A percentile compares a stretch with the other conserved stretches of the same genome.
Conservation (phyloP, 2,888 invertebrate species). For the Mythimna impura region DNA sequence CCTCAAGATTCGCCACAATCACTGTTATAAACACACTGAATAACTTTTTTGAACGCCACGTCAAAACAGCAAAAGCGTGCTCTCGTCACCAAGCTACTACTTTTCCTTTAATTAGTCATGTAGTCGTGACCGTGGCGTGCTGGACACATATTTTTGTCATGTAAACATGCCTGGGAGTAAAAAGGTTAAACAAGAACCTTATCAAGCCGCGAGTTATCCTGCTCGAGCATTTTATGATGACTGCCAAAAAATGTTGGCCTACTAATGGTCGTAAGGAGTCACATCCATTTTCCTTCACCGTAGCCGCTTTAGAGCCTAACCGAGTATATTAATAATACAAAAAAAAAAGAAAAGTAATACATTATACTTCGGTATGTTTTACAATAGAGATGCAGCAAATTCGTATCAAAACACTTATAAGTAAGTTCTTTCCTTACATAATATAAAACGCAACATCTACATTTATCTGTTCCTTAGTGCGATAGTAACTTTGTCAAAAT, state of each 20-base stretch:
- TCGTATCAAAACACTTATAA: slow-evolving; percentile 50
- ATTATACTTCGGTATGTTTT: slow-evolving; percentile 26
- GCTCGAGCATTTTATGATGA: neutral
- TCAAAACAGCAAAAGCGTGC: too few species aligned
- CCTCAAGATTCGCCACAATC: too few species aligned
- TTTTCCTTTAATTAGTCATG: too few species aligned
- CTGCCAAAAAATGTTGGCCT: neutral
- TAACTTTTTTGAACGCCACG: too few species aligned
- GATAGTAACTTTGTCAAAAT: neutral
- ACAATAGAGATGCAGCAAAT: slow-evolving; percentile 35
- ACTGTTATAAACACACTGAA: too few species aligned
- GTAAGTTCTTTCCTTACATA: slow-evolving; percentile 20
- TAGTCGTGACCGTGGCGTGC: too few species aligned
- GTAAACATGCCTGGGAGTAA: too few species aligned
- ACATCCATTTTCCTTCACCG: slow-evolving; percentile 15
- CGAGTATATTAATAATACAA: slow-evolving; percentile 26
- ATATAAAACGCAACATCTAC: slow-evolving; percentile 4
- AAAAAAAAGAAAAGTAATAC: slow-evolving; percentile 33
- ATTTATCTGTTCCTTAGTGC: neutral
- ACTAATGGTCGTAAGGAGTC: neutral
- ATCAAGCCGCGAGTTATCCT: neutral
- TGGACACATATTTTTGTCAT: too few species aligned
- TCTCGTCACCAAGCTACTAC: too few species aligned
- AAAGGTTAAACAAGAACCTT: neutral
- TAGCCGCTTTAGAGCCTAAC: slow-evolving; percentile 27